Evolutionary conservation across 2,797 vertebrate species (phyloP), one percentile per base, ranked within the genome.

Genomic region (Harpagifer antarcticus): DNA sequence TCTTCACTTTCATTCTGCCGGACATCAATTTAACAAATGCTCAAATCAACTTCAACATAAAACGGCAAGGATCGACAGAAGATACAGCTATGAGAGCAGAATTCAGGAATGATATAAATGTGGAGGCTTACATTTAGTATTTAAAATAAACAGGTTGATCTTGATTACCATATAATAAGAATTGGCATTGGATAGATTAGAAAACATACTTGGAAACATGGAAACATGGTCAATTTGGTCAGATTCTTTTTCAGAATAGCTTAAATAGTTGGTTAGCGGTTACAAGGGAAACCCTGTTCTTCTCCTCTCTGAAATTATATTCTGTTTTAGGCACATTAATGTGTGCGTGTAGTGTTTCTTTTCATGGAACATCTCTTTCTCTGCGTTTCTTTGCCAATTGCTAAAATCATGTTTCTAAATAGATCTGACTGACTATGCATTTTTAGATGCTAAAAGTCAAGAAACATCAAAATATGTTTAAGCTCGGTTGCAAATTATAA

Each of bases 261-360:
- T 62, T 79, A 87, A 88, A 87, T 86, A 86, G 77, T 89, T 79
- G 82, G 88, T 91, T 85, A 53, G 86, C 68, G 88, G 87, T 91
- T 86, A 47, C 58, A 49, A 82, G 86, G 87, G 79, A 90, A 89
- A 87, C 76, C 69, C 82, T 67, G 53, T 62, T 82, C 69, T 85
- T 84, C 83, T 76, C 72, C 68, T 72, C 61, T 78, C 78, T 91
- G 73, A 88, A 92, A 91, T 90, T 90, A 90, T 59, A 63, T 64
- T 53, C 76, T 3, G 9, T 80, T 89, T 86, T 74, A 59, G 65
- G 77, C 60, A 63, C 79, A 85, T 86, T 91, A 86, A 92, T 87
- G 66, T 37, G 71, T 69, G 56, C 63, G 48, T 82, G 72, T 68
- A 49, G 54, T 84, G 85, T 90, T 86, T 85, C 66, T 87, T 81